These are phyloP conservation scores for Chionodraco myersi DNA, from an alignment of 2,113 vertebrate species.

Conservation along the genomic window DNA sequence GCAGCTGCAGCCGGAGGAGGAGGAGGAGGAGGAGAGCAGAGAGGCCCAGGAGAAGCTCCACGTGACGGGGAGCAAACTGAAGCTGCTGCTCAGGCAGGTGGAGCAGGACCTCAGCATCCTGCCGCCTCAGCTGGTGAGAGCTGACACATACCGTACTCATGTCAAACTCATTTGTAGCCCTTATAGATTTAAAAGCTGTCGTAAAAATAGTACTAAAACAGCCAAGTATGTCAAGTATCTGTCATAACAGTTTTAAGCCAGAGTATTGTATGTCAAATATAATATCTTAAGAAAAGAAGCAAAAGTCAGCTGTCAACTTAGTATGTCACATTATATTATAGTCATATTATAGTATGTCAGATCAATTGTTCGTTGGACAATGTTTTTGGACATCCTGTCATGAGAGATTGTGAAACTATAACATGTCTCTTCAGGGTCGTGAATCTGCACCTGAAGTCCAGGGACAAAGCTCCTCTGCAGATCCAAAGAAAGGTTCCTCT, in stretches of 20 bases:
- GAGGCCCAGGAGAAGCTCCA: constrained; percentile 91
- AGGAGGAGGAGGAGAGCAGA: constrained; percentile 76
- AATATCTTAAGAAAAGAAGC: no score
- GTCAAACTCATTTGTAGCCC: background rate
- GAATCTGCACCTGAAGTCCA: constrained; percentile 7
- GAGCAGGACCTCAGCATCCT: constrained; percentile 82
- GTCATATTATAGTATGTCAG: no score
- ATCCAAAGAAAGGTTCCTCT: constrained; percentile 22
- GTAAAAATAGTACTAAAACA: no score
- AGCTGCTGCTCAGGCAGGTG: constrained; percentile 85
- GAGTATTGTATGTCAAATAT: no score
- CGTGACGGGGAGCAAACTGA: constrained; percentile 88
- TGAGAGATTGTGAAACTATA: background rate
- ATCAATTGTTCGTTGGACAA: no score
- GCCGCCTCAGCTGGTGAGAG: constrained; percentile 84
- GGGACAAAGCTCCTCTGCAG: constrained; percentile 7
- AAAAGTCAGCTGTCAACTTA: no score
- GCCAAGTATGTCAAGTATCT: no score
- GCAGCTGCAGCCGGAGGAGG: constrained; percentile 82
- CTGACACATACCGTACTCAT: background rate
- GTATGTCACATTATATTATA: no score
- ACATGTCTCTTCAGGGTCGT: constrained; percentile 47
- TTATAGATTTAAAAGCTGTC: no score
- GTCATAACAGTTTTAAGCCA: no score
- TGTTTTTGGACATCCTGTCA: background rate